These are phyloP conservation scores for Mareca penelope DNA, from an alignment of 2,797 vertebrate genomes.

Conservation along the genomic window DNA sequence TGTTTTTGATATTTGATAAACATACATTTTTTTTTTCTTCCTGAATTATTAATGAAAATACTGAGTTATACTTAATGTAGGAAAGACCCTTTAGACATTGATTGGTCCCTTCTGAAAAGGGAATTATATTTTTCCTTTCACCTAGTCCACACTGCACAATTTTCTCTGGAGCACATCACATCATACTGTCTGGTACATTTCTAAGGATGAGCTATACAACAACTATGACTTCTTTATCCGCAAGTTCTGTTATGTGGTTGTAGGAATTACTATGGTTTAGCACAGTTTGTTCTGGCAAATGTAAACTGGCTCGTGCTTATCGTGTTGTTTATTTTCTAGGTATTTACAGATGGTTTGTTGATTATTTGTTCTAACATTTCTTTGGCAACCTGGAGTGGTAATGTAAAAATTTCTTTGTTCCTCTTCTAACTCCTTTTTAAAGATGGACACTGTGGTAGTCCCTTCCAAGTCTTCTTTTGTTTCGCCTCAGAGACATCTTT, in stretches of 20 bases:
- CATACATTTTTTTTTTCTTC: background rate
- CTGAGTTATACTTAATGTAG: background rate
- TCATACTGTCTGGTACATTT: background rate
- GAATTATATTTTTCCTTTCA: background rate
- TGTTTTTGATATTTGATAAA: background rate
- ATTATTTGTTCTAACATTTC: conserved; percentile 59
- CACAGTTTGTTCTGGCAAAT: conserved; percentile 63
- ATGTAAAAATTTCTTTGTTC: background rate
- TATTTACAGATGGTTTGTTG: conserved; percentile 62
- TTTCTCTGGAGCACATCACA: background rate
- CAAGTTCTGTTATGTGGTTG: conserved; percentile 31
- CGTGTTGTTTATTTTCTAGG: conserved; percentile 49
- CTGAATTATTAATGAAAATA: background rate
- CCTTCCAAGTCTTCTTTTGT: background rate
- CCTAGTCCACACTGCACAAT: background rate
- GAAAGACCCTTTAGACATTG: background rate
- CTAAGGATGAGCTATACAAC: background rate
- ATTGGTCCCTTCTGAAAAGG: background rate
- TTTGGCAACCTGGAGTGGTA: background rate
- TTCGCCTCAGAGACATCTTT: background rate
- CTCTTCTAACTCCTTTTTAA: background rate
- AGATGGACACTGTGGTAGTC: background rate
- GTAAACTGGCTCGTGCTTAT: conserved; percentile 50
- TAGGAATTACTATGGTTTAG: conserved; percentile 42
- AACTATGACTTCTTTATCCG: conserved; percentile 44